Base-by-base conservation (phyloP, 2,888 invertebrate species). In the Xylocampa areola region DNA sequence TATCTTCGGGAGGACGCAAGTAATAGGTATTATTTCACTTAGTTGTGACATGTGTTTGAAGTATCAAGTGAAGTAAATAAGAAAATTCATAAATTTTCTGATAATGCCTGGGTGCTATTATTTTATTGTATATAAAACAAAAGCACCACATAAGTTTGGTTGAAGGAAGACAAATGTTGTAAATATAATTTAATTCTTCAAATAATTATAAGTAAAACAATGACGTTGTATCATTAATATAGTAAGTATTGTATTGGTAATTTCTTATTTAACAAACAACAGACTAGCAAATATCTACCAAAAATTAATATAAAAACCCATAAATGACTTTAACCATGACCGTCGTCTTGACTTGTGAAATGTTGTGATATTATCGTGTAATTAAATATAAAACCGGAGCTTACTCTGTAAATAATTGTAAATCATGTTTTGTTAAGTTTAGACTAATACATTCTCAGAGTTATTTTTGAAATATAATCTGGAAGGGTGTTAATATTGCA, bases 291-390 rank as follows among this genome's bases (percentile, higher is more conserved):
- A 48, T 47, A 25, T 32, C 10, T 33, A 11, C 11, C 13, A 37
- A 53, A 21, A 49, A 13, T 13, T 7, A 17, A 23, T 10, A 25
- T 11, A 27, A 45, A 47, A 37, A 5, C 16, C 25, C 11, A 1
- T 40, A 33, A 58, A 37, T 41, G 13, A 37, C 21, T 36, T 13
- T 23, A 35, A 47, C 52, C 60, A 53, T 60, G 49, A 60, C 58
- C 29, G 60, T 29, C 33, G 48, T 49, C 37, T 37, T 27, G 37
- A 58, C 55, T 59, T 58, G 16, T 47, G 47, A 66, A 65, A 62
- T 60, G 29, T 59, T 76, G 76, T 76, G 76, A 76, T 76, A 76
- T 76, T 76, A 74, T 52, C 30, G 45, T 68, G 45, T 67, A 74
- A 73, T 63, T 67, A 68, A n/a, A 44, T 71, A 19, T 70, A 62